A percentile compares a stretch with the other conserved stretches of the same genome.
phyloP scores from a whole-genome alignment of 1,140 invertebrate genomes.

The Drosophila lacertosa region DNA sequence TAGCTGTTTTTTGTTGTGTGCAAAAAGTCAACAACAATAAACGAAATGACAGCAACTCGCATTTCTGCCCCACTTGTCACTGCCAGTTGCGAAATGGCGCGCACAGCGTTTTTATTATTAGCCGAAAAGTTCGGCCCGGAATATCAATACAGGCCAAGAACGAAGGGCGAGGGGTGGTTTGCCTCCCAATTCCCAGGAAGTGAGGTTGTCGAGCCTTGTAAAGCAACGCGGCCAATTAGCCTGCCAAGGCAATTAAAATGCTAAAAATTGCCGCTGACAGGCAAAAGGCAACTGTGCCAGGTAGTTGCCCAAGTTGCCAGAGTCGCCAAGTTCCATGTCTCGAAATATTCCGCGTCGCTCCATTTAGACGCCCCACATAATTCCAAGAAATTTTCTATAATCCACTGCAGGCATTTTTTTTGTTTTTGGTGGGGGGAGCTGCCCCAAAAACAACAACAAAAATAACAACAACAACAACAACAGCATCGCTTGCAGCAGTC shows the following conservation, averaged over 20 bases:
- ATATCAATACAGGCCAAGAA: constrained; percentile 23
- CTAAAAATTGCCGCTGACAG: constrained; percentile 17
- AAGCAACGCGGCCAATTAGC: constrained; percentile 24
- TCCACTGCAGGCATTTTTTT: constrained; percentile 28
- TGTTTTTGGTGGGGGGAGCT: too few relatives aligned
- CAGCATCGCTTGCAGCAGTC: constrained; percentile 22
- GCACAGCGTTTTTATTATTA: constrained; percentile 35
- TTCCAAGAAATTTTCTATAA: constrained; percentile 69
- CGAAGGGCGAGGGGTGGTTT: too few relatives aligned
- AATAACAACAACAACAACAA: too few relatives aligned
- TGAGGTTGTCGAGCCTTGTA: too few relatives aligned
- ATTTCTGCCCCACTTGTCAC: constrained; percentile 37
- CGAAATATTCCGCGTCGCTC: constrained; percentile 11
- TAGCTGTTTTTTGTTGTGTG: neutral
- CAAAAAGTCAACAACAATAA: constrained; percentile 69
- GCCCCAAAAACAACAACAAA: constrained; percentile 3
- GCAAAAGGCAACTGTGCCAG: constrained; percentile 16
- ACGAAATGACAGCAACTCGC: constrained; percentile 42
- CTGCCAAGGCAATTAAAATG: constrained; percentile 42
- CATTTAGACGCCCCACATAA: constrained; percentile 64
- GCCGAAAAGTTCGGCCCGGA: constrained; percentile 2
- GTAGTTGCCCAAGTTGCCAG: constrained; percentile 9
- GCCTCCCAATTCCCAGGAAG: too few relatives aligned
- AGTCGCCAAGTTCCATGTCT: neutral
- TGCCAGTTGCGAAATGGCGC: constrained; percentile 32